Evolutionary conservation across 2,113 vertebrate genomes (phyloP).

Genomic region (Fukomys damarensis): DNA sequence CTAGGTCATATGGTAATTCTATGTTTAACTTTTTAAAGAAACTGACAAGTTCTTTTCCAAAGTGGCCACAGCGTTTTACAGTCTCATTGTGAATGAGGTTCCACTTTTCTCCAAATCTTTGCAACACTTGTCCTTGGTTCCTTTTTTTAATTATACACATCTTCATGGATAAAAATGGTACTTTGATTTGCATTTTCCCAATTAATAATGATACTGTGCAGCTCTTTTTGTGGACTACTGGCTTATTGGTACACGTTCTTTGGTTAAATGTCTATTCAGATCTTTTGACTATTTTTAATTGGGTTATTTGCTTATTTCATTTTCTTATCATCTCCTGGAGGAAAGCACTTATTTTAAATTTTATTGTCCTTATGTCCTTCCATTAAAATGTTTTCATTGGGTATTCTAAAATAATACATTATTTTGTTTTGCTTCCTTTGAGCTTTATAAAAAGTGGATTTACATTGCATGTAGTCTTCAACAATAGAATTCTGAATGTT

Average conservation of each 20-base stretch:
- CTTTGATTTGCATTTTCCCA: constrained; percentile 28
- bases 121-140: not conserved
- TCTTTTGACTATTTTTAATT: not conserved
- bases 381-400: not conserved
- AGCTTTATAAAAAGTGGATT: constrained; percentile 7
- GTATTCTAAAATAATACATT: not conserved
- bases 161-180: not conserved
- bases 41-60: not conserved
- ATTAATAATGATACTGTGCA: not conserved
- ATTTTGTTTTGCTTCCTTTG: not conserved
- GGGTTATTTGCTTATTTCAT: constrained; percentile 8
- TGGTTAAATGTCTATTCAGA: not conserved
- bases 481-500: not conserved
- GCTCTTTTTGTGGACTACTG: not conserved
- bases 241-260: not conserved
- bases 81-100: not conserved
- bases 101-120: not conserved
- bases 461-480: not conserved
- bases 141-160: not conserved
- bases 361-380: not conserved
- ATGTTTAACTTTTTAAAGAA: not conserved
- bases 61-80: not conserved
- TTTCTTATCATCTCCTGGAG: not conserved
- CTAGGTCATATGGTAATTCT: not conserved
- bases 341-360: not conserved